Evolutionary conservation across 2,113 vertebrate species (phyloP).

Genomic region (Protomyctophum bolini): DNA sequence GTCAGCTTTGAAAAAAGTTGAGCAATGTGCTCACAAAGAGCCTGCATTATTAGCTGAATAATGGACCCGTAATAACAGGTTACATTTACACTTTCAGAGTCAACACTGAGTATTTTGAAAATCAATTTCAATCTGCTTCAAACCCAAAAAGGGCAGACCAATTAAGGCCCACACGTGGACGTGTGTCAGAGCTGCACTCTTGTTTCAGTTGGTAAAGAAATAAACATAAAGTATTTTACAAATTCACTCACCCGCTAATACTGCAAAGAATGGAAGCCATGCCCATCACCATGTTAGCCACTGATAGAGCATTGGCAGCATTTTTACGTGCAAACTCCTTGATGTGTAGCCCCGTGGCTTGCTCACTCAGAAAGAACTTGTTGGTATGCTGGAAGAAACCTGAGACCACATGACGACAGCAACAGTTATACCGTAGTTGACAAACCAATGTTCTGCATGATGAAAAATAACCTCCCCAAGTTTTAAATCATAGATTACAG

Average conservation of each 20-base stretch:
- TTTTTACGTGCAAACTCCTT: constrained; percentile 88
- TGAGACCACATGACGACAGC: constrained; percentile 64
- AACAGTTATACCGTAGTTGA: constrained; percentile 49
- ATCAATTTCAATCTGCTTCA: too few species aligned
- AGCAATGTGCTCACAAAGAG: too few species aligned
- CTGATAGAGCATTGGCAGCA: constrained; percentile 84
- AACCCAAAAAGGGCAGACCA: too few species aligned
- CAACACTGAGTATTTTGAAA: too few species aligned
- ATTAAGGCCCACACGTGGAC: background rate
- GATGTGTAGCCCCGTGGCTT: constrained; percentile 52
- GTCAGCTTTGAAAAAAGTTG: too few species aligned
- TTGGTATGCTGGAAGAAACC: constrained; percentile 80
- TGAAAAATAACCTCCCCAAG: background rate
- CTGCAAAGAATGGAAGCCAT: constrained; percentile 90
- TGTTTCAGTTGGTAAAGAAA: too few species aligned
- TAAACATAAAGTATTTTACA: too few species aligned
- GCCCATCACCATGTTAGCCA: constrained; percentile 89
- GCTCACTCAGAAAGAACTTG: constrained; percentile 78
- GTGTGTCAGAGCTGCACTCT: too few species aligned
- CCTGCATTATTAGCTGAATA: too few species aligned
- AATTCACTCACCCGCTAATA: constrained; percentile 82
- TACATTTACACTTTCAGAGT: too few species aligned
- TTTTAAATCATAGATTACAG: background rate
- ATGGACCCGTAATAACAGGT: too few species aligned
- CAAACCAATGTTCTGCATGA: constrained; percentile 8